Evolutionary conservation across 2,888 invertebrate species (phyloP), one percentile per base, ranked within the genome.

Genomic region (Cartodere bifasciata): DNA sequence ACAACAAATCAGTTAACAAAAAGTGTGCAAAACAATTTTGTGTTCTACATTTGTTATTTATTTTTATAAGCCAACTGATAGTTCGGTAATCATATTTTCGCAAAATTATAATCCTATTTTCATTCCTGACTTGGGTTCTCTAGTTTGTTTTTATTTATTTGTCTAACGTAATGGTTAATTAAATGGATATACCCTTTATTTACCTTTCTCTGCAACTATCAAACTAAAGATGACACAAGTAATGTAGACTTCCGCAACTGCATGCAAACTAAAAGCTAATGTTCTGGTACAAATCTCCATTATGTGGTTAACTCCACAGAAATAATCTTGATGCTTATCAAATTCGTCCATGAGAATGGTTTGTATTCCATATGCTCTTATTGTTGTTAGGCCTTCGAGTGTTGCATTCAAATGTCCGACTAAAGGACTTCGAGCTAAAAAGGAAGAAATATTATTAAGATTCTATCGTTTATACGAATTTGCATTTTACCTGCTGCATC

Each of bases 341-440:
- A 56, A 60, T 39, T 59, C 58, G 4, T 45, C 32, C 16, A 39
- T 44, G 10, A 58, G 36, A 12, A 55, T 47, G 9, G 62, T 52
- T 38, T 56, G 48, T 2, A 46, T 45, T 2, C 53, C 53, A 33
- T 44, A 53, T 2, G 58, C 57, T 38, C 58, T 40, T 16, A 60
- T 58, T 9, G 56, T 58, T 12, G 55, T 49, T 16, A 58, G 28
- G 4, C 59, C 59, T 42, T 60, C 56, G 17, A 60, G 36, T 4
- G 57, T 52, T n/a, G 59, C 49, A 34, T 55, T 58, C 6, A 59
- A 32, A 29, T 56, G 55, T 6, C 58, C 58, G 17, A 58, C 39
- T 9, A 59, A 41, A 5, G 58, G 60, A 41, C 58, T 56, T 24
- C 55, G 44, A 16, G 54, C 58, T 58, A 25, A 32, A 48, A 46